These are phyloP conservation scores for Macropus fuliginosus DNA, from an alignment of 2,797 vertebrate genomes.

Conservation along the genomic window DNA sequence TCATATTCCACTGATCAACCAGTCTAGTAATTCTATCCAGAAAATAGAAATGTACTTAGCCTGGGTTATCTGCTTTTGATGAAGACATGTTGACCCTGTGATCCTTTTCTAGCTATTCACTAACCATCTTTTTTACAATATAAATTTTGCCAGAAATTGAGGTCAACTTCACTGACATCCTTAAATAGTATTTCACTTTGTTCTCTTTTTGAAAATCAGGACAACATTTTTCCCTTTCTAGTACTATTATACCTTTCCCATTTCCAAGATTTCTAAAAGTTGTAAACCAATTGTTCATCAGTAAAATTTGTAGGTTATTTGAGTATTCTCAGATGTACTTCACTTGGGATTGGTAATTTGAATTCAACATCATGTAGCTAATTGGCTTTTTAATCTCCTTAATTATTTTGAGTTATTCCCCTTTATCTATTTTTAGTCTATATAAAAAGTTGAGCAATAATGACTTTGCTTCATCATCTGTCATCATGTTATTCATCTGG, in stretches of 20 bases:
- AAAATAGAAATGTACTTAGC: not conserved
- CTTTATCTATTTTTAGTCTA: no score
- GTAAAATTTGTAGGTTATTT: not conserved
- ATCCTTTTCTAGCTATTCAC: not conserved
- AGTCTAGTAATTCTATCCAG: not conserved
- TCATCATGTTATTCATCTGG: no score
- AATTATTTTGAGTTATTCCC: no score
- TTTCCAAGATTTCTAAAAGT: not conserved
- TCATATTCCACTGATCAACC: not conserved
- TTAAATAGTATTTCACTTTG: not conserved
- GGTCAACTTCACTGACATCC: not conserved
- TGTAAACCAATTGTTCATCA: not conserved
- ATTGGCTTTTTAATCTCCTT: no score
- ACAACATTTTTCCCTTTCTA: not conserved
- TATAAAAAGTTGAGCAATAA: no score
- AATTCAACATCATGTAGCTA: no score
- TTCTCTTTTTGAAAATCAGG: not conserved
- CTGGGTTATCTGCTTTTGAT: not conserved
- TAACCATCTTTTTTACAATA: not conserved
- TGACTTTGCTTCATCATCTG: no score
- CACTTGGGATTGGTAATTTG: no score
- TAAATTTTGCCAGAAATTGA: not conserved
- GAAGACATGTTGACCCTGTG: not conserved
- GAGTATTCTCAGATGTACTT: not conserved
- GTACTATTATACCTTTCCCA: not conserved